Conservation (phyloP, 1,140 invertebrate species). For the Pogonognathellus flavescens region DNA sequence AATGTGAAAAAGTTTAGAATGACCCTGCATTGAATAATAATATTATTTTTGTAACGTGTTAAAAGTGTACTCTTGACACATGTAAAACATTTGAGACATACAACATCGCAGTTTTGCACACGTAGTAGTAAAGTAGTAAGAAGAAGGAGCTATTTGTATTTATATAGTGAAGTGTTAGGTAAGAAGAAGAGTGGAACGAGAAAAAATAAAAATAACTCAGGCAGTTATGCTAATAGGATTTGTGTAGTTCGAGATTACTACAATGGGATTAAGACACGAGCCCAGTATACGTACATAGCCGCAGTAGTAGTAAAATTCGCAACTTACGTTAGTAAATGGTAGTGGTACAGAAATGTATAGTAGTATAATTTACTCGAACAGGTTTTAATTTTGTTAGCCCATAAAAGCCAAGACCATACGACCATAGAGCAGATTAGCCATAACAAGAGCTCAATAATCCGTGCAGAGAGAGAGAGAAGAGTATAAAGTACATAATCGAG, state of each 20-base stretch:
- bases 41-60: background rate
- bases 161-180: background rate
- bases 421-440: too few relatives aligned
- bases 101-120: background rate
- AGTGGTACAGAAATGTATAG: background rate
- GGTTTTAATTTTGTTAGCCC: constrained; percentile 28
- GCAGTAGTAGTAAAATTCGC: background rate
- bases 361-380: background rate
- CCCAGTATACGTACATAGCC: background rate
- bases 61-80: background rate
- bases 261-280: background rate
- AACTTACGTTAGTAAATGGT: background rate
- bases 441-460: too few relatives aligned
- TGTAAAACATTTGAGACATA: constrained; percentile 1
- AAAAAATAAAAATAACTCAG: background rate
- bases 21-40: background rate
- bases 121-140: background rate
- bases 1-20: too few relatives aligned
- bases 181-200: background rate
- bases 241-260: background rate
- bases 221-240: constrained; percentile 11
- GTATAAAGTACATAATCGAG: too few relatives aligned
- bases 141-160: background rate
- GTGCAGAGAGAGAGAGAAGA: too few relatives aligned
- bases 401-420: constrained; percentile 6